Base-by-base conservation (phyloP, 2,888 invertebrate species). In the Patella depressa region DNA sequence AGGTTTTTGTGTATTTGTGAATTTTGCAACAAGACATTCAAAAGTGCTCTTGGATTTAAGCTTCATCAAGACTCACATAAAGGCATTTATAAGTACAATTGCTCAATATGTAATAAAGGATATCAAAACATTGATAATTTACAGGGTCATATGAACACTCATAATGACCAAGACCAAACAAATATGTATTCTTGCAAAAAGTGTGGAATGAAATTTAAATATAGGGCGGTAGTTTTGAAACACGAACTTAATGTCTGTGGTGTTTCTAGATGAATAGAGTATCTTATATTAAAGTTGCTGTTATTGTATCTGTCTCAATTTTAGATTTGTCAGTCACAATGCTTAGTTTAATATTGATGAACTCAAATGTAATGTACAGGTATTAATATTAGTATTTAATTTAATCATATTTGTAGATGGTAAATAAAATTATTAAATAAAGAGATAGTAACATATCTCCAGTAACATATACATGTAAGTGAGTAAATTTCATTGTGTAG, bases 101-200 rank as follows among this genome's bases (percentile, higher is more conserved):
- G 65, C 14, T 19, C 19, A 65, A 14, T 65, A 19, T 65, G 65
- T 24, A 65, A 65, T 19, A 65, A 65, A 65, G 65, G 65, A 65
- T 65, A 65, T 65, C 65, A 65, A 24, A 65, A 65, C 24, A 65
- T 65, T 24, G 65, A 65, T 65, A 65, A 65, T 65, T 24, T 65
- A 19, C 19, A 65, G 14, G 65, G 65, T 24, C 65, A 65, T 19
- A 65, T 65, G 65, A 65, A 19, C 11, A 65, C 65, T 3, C 65
- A 65, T 24, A 24, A 24, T 65, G 65, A 19, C 65, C 11, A 65
- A 12, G 24, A 65, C 19, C 24, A 24, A 24, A 45, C 45, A 7
- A 45, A 45, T 45, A 24, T 65, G 19, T 65, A 65, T 65, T 65
- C 65, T 4, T 65, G 65, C 24, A 65, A 65, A 65, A 24, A 24